Conservation (phyloP, 2,888 invertebrate genomes). For the Pyrocoelia pectoralis region DNA sequence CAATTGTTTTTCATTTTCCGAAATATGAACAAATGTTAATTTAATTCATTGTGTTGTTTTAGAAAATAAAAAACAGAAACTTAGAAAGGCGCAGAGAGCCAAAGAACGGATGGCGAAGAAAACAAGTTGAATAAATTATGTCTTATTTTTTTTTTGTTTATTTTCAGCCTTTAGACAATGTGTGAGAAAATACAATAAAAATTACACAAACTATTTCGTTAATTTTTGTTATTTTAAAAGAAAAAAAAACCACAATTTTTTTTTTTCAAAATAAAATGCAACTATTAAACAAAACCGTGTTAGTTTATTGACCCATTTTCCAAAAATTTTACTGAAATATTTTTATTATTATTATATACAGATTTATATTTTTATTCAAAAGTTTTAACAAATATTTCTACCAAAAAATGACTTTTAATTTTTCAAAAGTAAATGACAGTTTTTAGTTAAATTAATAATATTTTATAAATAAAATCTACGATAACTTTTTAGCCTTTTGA, state of each 20-base stretch:
- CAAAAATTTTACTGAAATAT: slow-evolving; percentile 18
- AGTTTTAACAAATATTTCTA: slow-evolving; percentile 13
- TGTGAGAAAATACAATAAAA: slow-evolving; percentile 28
- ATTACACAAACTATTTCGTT: slow-evolving; percentile 12
- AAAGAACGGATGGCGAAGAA: no score
- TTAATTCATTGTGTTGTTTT: no score
- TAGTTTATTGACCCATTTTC: slow-evolving; percentile 26
- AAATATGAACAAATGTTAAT: no score
- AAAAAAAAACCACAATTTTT: neutral
- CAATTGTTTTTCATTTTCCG: no score
- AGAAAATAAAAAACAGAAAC: no score
- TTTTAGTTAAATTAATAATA: slow-evolving; percentile 27
- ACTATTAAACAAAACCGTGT: slow-evolving; percentile 11
- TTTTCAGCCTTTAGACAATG: slow-evolving; percentile 21
- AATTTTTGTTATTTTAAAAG: neutral
- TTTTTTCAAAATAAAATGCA: neutral
- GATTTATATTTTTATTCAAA: slow-evolving; percentile 1
- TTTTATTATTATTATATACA: slow-evolving; percentile 21
- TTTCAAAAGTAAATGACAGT: slow-evolving; percentile 33
- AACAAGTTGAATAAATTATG: no score
- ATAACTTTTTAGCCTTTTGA: slow-evolving; percentile 98
- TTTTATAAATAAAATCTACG: slow-evolving; percentile 68
- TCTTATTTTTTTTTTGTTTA: slow-evolving; percentile 12
- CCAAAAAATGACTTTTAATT: slow-evolving; percentile 27
- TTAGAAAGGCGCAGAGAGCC: no score